Evolutionary conservation across 2,888 invertebrate species (phyloP).

Genomic region (Slavum lentiscoides): DNA sequence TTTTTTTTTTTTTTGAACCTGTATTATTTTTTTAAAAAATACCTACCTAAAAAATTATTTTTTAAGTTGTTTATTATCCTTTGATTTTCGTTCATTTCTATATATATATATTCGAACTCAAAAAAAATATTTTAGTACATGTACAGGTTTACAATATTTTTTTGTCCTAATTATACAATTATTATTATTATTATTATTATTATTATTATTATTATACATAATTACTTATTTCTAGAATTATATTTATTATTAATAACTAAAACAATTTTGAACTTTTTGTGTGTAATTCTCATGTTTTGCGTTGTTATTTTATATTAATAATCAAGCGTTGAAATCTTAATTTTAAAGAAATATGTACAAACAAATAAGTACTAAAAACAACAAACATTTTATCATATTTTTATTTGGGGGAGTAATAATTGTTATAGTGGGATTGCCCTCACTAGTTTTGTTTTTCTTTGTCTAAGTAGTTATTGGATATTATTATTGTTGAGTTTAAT

Average conservation of each 20-base stretch:
- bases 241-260: conserved; percentile 41
- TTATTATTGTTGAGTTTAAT: conserved; percentile 54
- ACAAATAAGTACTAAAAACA: conserved; percentile 48
- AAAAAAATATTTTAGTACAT: conserved; percentile 47
- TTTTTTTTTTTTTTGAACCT: conserved; percentile 41
- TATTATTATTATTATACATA: conserved; percentile 24
- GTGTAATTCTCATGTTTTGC: conserved; percentile 50
- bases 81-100: conserved; percentile 49
- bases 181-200: conserved; percentile 11
- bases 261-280: conserved; percentile 41
- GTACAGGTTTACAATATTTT: conserved; percentile 53
- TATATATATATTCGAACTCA: conserved; percentile 39
- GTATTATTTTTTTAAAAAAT: conserved; percentile 48
- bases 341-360: conserved; percentile 37
- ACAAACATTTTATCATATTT: conserved; percentile 46
- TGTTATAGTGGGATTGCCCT: conserved; percentile 53
- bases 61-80: conserved; percentile 45
- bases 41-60: conserved; percentile 41
- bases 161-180: conserved; percentile 53
- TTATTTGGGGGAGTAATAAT: conserved; percentile 53
- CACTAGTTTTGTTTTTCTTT: conserved; percentile 53
- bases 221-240: conserved; percentile 50
- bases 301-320: conserved; percentile 53
- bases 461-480: conserved; percentile 53
- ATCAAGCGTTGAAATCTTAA: conserved; percentile 53